Base-by-base conservation (phyloP, 2,113 vertebrate genomes). In the Myotis lucifugus region DNA sequence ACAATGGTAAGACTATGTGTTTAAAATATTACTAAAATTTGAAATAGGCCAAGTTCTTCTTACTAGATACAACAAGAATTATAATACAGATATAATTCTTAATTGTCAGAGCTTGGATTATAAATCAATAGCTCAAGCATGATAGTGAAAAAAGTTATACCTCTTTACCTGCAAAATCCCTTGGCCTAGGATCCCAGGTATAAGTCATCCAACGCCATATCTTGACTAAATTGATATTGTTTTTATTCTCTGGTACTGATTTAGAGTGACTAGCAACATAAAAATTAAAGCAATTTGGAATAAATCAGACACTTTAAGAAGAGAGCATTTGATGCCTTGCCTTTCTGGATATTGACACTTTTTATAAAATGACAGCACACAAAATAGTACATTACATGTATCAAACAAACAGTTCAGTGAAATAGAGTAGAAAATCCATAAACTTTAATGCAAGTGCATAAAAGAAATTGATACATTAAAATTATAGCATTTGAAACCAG, bases 21-120 rank as follows among this genome's bases (percentile, higher is more conserved):
- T 90, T 52, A 90, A 85, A 95, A 74, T 93, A 64, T 52, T 61
- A 69, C 52, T 67, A 37, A 64, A 87, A 70, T 52, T 91, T 32
- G 48, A 96, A 83, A 82, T 46, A 94, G 25, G 46, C 10, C 34
- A 93, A 72, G 46, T 48, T 90, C 15, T 48, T 90, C 21, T 76
- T 69, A 50, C 25, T 72, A 88, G 13, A n/a, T 15, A 6, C n/a
- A 92, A 76, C 2, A 82, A 5, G 40, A 88, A 59, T 88, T 87
- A 76, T 50, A n/a, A 59, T 70, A 83, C 15, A 74, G 59, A 88
- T 40, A 76, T 21, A 92, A 78, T 42, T 70, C 14, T 54, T 40
- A 88, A 70, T 50, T 72, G 5, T 79, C 19, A 78, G 69, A 32
- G 23, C 8, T 15, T 72, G 5, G 27, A 64, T 64, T 72, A 85